Percentiles rank a stretch among this genome's conserved stretches.
phyloP scores from a whole-genome alignment of 2,113 vertebrate species.

The Elanoides forficatus region DNA sequence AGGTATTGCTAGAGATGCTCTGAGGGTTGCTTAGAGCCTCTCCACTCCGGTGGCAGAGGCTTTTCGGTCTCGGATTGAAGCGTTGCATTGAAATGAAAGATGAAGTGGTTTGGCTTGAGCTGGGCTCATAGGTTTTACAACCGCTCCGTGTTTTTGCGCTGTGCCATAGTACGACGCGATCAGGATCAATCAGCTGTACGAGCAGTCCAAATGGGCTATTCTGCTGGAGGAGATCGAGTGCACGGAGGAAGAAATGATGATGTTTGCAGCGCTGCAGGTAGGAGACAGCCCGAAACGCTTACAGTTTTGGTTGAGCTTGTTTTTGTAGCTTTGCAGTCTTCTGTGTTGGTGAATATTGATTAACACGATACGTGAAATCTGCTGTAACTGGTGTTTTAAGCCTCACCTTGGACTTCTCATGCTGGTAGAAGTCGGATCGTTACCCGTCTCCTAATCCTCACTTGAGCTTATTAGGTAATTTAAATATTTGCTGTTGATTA shows the following conservation, averaged over 20 bases:
- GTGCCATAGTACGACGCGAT: slow-evolving; percentile 91
- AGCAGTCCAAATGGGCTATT: slow-evolving; percentile 97
- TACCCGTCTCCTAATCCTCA: background rate
- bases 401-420: background rate
- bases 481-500: background rate
- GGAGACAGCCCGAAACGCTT: background rate
- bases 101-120: background rate
- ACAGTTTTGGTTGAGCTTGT: accelerated
- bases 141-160: background rate
- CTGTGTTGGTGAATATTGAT: background rate
- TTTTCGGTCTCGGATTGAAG: background rate
- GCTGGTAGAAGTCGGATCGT: background rate
- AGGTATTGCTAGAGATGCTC: background rate
- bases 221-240: slow-evolving; percentile 98
- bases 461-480: slow-evolving; percentile 6
- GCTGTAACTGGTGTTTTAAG: background rate
- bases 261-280: slow-evolving; percentile 99
- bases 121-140: background rate
- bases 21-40: background rate
- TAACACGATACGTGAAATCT: accelerated
- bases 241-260: slow-evolving; percentile 99
- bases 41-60: background rate
- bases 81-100: accelerated
- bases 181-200: slow-evolving; percentile 97
- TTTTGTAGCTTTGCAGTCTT: background rate